A percentile compares a stretch with the other conserved stretches of the same genome.
Evolutionary conservation across 2,888 invertebrate species (phyloP).

Genomic region (Julus scanicus): DNA sequence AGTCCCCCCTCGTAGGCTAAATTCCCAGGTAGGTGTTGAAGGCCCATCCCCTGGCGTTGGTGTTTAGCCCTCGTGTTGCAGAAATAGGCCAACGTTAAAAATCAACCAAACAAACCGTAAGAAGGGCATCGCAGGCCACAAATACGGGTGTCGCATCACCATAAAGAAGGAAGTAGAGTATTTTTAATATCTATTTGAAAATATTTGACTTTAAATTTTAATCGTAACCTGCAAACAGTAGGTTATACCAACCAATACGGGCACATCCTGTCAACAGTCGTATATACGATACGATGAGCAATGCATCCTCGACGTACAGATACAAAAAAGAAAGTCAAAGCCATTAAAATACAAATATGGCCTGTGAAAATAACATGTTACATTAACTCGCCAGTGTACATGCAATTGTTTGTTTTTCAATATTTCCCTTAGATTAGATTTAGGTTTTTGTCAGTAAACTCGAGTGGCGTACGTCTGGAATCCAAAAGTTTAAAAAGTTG

Average conservation of each 20-base stretch:
- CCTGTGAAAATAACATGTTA: not conserved
- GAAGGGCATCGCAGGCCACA: too few relatives aligned
- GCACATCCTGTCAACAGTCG: not conserved
- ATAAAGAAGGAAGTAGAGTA: too few relatives aligned
- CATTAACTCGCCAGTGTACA: not conserved
- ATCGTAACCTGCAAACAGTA: not conserved
- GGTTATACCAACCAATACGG: not conserved
- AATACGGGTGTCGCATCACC: too few relatives aligned
- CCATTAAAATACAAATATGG: not conserved
- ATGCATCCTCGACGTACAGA: not conserved
- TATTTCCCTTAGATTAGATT: constrained; percentile 17
- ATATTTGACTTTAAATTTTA: not conserved
- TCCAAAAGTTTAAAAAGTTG: not conserved
- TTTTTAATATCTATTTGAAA: not conserved
- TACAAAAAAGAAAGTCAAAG: not conserved
- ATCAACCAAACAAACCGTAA: not conserved
- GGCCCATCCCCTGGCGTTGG: too few relatives aligned
- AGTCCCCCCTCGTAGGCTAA: too few relatives aligned
- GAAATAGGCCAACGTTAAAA: too few relatives aligned
- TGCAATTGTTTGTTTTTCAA: constrained; percentile 15
- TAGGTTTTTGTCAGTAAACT: not conserved
- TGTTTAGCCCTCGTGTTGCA: too few relatives aligned
- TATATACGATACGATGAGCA: not conserved
- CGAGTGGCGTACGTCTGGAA: not conserved
- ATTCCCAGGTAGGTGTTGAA: too few relatives aligned